Percentiles rank a stretch among this genome's conserved stretches.
Evolutionary conservation across 1,140 invertebrate species (phyloP).

Genomic region (Zaprionus ornatus): DNA sequence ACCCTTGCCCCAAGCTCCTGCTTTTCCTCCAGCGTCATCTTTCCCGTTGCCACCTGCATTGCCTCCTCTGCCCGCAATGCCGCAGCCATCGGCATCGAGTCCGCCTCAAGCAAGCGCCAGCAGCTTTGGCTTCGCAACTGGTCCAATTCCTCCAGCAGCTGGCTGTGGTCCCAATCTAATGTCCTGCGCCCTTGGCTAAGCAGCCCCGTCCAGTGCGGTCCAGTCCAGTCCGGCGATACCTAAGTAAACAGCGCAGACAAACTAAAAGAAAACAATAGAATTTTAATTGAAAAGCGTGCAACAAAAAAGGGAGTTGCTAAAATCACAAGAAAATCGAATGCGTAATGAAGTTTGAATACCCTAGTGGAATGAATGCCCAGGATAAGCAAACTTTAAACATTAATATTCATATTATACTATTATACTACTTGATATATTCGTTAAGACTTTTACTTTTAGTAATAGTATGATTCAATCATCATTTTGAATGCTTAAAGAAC

Average conservation of each 20-base stretch:
- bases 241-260: constrained; percentile 77
- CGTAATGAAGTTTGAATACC: constrained; percentile 13
- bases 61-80: constrained; percentile 5
- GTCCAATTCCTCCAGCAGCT: constrained; percentile 3
- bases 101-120: constrained; percentile 41
- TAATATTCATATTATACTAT: neutral
- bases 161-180: constrained; percentile 11
- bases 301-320: constrained; percentile 47
- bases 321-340: constrained; percentile 25
- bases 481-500: neutral
- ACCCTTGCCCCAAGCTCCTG: constrained; percentile 16
- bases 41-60: constrained; percentile 1
- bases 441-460: too few relatives aligned
- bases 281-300: constrained; percentile 79
- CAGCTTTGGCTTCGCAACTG: constrained; percentile 41
- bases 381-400: neutral
- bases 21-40: neutral
- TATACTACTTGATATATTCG: neutral
- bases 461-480: too few relatives aligned
- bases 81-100: constrained; percentile 5
- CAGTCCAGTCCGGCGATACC: constrained; percentile 45
- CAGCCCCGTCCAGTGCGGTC: neutral
- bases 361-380: neutral
- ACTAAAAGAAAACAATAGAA: constrained; percentile 82
- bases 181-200: constrained; percentile 39